phyloP scores from a whole-genome alignment of 2,113 vertebrate genomes.

The Cololabis saira region DNA sequence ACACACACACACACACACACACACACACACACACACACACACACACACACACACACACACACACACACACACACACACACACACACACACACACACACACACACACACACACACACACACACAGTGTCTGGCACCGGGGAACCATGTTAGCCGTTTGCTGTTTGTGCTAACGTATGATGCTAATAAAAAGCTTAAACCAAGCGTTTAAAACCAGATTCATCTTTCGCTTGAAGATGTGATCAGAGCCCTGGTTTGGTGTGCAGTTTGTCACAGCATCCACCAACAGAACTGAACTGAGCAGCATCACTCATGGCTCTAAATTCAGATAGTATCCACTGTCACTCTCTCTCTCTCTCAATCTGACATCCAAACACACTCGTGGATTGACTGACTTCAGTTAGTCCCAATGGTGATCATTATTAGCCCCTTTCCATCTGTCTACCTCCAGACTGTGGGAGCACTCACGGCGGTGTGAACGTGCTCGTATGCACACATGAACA shows the following conservation, averaged over 20 bases:
- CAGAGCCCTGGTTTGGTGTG: conserved; percentile 33
- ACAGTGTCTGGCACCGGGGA: neutral
- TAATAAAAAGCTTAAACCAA: conserved; percentile 50
- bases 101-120: no score
- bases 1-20: no score
- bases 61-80: no score
- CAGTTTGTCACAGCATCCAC: conserved; percentile 25
- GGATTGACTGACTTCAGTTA: conserved; percentile 49
- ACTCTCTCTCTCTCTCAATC: conserved; percentile 10
- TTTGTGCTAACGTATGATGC: conserved; percentile 47
- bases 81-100: no score
- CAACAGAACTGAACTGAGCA: conserved; percentile 27
- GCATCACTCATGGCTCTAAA: conserved; percentile 49
- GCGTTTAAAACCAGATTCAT: conserved; percentile 46
- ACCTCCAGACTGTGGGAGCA: conserved; percentile 21
- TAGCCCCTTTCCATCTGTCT: conserved; percentile 54
- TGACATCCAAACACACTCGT: conserved; percentile 15
- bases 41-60: no score
- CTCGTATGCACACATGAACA: neutral
- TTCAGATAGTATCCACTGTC: conserved; percentile 35
- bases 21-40: no score
- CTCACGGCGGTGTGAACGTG: neutral
- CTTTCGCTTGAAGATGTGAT: conserved; percentile 40
- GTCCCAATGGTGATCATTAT: conserved; percentile 62
- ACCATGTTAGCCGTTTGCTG: conserved; percentile 25